Conservation (phyloP, 2,888 invertebrate species). For the Cetonia aurata region DNA sequence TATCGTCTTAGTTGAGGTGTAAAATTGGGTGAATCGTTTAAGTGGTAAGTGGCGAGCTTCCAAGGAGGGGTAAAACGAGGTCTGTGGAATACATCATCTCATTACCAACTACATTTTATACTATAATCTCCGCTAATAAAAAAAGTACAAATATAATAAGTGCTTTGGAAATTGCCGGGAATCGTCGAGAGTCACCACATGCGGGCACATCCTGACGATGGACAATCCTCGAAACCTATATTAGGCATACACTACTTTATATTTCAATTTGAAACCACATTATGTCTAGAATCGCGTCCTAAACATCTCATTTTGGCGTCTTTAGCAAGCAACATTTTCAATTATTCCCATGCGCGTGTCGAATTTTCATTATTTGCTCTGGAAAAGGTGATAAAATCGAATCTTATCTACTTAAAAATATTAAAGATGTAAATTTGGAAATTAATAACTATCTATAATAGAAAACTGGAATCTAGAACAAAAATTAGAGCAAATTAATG, state of each 20-base stretch:
- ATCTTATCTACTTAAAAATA: too few species aligned
- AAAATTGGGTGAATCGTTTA: too few species aligned
- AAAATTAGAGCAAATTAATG: too few species aligned
- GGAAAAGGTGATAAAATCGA: too few species aligned
- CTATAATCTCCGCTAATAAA: conserved; percentile 14
- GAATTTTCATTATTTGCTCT: not conserved
- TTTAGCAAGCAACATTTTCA: conserved; percentile 32
- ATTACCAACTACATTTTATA: conserved; percentile 1
- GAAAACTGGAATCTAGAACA: too few species aligned
- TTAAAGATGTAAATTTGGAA: too few species aligned
- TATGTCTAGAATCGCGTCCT: conserved; percentile 50
- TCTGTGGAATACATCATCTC: conserved; percentile 2
- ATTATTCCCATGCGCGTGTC: not conserved
- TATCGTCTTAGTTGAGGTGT: too few species aligned
- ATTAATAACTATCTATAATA: too few species aligned
- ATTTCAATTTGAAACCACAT: conserved; percentile 55
- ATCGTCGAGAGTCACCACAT: not conserved
- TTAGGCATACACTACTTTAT: conserved; percentile 46
- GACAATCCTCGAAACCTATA: conserved; percentile 32
- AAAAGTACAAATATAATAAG: conserved; percentile 38
- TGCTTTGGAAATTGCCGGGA: conserved; percentile 6
- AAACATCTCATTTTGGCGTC: conserved; percentile 47
- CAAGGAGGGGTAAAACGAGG: not conserved
- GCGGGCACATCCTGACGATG: not conserved
- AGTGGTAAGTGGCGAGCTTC: too few species aligned